Evolutionary conservation across 2,113 vertebrate genomes (phyloP).

Genomic region (Pelobates fuscus): DNA sequence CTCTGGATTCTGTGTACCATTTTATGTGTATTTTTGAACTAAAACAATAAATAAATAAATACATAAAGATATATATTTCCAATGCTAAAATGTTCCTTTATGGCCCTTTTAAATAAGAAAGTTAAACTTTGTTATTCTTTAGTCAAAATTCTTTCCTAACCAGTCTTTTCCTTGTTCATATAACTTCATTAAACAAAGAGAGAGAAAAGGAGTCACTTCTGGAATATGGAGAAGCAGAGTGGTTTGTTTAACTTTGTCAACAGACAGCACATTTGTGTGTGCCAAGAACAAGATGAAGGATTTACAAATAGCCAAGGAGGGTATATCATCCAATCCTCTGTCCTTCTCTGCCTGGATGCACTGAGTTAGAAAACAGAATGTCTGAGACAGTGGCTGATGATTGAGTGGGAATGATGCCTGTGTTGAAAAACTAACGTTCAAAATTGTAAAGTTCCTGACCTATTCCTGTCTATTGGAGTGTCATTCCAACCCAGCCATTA

Average conservation of each 20-base stretch:
- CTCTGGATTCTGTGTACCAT: no score
- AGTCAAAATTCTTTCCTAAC: background rate
- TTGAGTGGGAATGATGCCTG: conserved; percentile 28
- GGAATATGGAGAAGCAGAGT: background rate
- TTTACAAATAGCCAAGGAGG: background rate
- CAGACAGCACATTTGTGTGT: background rate
- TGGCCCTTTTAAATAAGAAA: no score
- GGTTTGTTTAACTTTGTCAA: conserved; percentile 22
- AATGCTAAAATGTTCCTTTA: no score
- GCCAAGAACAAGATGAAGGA: background rate
- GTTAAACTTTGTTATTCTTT: background rate
- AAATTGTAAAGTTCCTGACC: conserved; percentile 25
- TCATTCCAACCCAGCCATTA: conserved; percentile 32
- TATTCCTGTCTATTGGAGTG: conserved; percentile 27
- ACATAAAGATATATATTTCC: no score
- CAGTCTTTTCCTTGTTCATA: background rate
- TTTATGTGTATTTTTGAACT: no score
- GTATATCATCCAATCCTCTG: background rate
- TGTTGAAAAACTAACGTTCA: conserved; percentile 23
- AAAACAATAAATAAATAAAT: no score
- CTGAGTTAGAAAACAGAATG: background rate
- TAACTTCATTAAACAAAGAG: conserved; percentile 2
- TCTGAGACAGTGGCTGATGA: background rate
- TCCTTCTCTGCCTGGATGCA: background rate
- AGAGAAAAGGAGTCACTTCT: background rate